phyloP scores from a whole-genome alignment of 2,888 invertebrate species.

The Clistopyga incitator region DNA sequence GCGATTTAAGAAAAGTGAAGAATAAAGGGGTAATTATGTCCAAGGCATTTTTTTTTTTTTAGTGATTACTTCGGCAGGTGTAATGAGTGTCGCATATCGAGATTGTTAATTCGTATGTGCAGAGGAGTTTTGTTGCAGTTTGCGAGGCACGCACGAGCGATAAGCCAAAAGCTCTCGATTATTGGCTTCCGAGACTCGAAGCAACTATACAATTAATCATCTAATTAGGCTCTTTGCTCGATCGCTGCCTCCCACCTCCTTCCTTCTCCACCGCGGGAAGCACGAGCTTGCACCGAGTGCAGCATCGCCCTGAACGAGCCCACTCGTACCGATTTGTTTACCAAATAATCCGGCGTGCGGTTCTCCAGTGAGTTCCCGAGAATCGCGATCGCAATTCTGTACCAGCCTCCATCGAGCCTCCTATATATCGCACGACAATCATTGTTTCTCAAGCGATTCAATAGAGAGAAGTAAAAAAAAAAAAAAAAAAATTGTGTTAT shows the following conservation, averaged over 20 bases:
- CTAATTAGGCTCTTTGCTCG: slow-evolving; percentile 78
- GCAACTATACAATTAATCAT: slow-evolving; percentile 81
- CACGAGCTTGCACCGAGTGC: slow-evolving; percentile 40
- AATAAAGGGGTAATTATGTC: too few relatives aligned
- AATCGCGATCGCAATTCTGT: slow-evolving; percentile 65
- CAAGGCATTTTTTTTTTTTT: not conserved
- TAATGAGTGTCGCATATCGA: slow-evolving; percentile 14
- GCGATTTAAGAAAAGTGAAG: too few relatives aligned
- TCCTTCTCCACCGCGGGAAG: not conserved
- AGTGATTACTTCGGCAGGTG: not conserved
- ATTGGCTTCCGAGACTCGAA: slow-evolving; percentile 68
- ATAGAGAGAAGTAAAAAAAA: slow-evolving; percentile 40
- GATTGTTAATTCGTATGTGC: slow-evolving; percentile 32
- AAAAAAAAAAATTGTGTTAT: slow-evolving; percentile 50
- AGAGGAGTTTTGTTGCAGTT: slow-evolving; percentile 72
- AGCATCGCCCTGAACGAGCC: slow-evolving; percentile 56
- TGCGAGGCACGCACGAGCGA: slow-evolving; percentile 73
- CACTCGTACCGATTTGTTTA: slow-evolving; percentile 70
- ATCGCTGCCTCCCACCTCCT: slow-evolving; percentile 51
- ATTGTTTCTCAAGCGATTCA: slow-evolving; percentile 59
- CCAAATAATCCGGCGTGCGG: slow-evolving; percentile 70
- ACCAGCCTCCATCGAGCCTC: slow-evolving; percentile 55
- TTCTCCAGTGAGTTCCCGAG: slow-evolving; percentile 58
- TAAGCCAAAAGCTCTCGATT: slow-evolving; percentile 73
- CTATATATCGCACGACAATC: slow-evolving; percentile 53